phyloP scores from a whole-genome alignment of 1,140 invertebrate species.

The Drosophila ercepeae region DNA sequence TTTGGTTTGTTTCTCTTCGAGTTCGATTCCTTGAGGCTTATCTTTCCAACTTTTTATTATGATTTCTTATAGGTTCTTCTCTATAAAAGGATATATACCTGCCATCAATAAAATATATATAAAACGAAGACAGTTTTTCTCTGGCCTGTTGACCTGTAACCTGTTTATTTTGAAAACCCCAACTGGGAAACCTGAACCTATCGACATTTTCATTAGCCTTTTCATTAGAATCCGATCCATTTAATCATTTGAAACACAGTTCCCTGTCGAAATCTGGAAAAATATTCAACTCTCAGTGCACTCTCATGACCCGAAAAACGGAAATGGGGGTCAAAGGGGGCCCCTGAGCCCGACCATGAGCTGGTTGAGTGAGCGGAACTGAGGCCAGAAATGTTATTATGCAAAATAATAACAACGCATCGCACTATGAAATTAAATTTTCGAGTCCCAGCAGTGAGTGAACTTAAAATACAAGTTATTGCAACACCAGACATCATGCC shows the following conservation, averaged over 20 bases:
- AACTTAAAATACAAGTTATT: conserved; percentile 82
- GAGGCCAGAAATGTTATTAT: conserved; percentile 75
- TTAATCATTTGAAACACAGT: neutral
- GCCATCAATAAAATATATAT: no score
- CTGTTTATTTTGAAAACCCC: no score
- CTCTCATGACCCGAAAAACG: neutral
- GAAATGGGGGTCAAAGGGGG: neutral
- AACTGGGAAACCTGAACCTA: no score
- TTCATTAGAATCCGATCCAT: neutral
- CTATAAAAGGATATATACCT: no score
- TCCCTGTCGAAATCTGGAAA: no score
- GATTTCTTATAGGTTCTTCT: no score
- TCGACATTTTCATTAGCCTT: neutral
- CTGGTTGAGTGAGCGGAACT: conserved; percentile 12
- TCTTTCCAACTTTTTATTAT: no score
- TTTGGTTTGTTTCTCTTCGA: no score
- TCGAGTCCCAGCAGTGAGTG: conserved; percentile 78
- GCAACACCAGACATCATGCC: conserved; percentile 35
- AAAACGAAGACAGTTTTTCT: no score
- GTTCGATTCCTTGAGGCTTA: no score
- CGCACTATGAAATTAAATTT: conserved; percentile 83
- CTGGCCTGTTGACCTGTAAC: no score
- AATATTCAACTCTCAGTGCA: neutral
- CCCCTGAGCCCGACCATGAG: neutral
- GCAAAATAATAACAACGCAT: conserved; percentile 82